A percentile compares a stretch with the other conserved stretches of the same genome.
Evolutionary conservation across 2,888 invertebrate genomes (phyloP).

Genomic region (Notodonta dromedarius): DNA sequence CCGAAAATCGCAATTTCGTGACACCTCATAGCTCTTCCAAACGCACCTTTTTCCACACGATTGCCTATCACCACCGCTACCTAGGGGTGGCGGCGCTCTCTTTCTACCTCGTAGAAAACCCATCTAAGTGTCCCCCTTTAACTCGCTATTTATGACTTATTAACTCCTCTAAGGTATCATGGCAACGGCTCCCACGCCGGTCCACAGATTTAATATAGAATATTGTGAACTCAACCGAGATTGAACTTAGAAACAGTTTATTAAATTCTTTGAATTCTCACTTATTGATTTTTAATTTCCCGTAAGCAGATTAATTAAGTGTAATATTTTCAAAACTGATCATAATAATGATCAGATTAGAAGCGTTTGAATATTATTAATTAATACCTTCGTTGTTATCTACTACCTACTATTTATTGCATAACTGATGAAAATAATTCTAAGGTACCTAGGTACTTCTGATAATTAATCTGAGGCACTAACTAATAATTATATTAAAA

Average conservation of each 20-base stretch:
- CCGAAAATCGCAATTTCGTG: conserved; percentile 63
- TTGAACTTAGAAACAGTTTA: conserved; percentile 71
- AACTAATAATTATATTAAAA: no score
- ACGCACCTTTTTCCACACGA: conserved; percentile 81
- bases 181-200: conserved; percentile 73
- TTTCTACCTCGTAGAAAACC: conserved; percentile 41
- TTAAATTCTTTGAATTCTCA: conserved; percentile 70
- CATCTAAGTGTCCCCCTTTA: conserved; percentile 56
- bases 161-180: conserved; percentile 83
- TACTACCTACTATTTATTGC: no score
- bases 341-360: no score
- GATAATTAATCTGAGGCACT: no score
- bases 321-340: not conserved
- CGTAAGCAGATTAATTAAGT: conserved; percentile 19
- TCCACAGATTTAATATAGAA: conserved; percentile 79
- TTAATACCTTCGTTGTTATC: no score
- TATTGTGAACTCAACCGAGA: conserved; percentile 77
- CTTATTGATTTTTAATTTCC: conserved; percentile 24
- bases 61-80: conserved; percentile 74
- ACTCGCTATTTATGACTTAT: conserved; percentile 81
- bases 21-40: conserved; percentile 71
- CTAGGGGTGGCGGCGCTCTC: conserved; percentile 64
- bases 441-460: no score
- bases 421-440: not conserved
- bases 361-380: no score